phyloP scores from a whole-genome alignment of 2,888 invertebrate species.

The Cheilosia vernalis region DNA sequence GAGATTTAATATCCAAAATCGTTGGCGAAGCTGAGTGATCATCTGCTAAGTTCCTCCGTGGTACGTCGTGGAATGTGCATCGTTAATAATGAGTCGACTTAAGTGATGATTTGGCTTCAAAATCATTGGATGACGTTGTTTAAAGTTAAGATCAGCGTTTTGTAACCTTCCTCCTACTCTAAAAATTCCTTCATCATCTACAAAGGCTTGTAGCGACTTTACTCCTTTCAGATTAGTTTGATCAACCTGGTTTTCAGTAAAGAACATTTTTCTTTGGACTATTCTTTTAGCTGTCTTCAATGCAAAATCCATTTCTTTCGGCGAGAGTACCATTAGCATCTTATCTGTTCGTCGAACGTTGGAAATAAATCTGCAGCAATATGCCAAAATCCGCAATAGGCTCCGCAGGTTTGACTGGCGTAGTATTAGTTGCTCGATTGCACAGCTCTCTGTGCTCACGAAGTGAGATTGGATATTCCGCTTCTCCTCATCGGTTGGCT shows the following conservation, averaged over 20 bases:
- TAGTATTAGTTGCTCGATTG: background rate
- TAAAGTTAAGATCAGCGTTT: background rate
- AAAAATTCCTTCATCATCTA: conserved; percentile 13
- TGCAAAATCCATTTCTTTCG: conserved; percentile 2
- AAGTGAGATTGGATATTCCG: background rate
- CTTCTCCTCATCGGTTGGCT: conserved; percentile 3
- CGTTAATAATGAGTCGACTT: background rate
- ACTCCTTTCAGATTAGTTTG: conserved; percentile 12
- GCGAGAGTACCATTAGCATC: background rate
- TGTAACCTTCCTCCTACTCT: conserved; percentile 32
- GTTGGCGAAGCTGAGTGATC: background rate
- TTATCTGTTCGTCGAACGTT: background rate
- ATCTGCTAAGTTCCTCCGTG: conserved; percentile 6
- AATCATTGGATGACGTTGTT: conserved; percentile 19
- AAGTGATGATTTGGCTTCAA: conserved; percentile 9
- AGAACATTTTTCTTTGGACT: background rate
- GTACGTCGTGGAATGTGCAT: conserved; percentile 4
- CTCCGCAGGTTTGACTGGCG: background rate
- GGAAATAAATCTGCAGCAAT: background rate
- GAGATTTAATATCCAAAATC: conserved; percentile 32
- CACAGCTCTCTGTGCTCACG: background rate
- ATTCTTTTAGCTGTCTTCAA: background rate
- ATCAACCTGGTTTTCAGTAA: background rate
- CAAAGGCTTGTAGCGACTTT: background rate
- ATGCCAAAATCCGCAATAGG: background rate